Percentiles rank a stretch among this genome's conserved stretches.
Evolutionary conservation across 2,888 invertebrate genomes (phyloP).

Genomic region (Tridacna gigas): DNA sequence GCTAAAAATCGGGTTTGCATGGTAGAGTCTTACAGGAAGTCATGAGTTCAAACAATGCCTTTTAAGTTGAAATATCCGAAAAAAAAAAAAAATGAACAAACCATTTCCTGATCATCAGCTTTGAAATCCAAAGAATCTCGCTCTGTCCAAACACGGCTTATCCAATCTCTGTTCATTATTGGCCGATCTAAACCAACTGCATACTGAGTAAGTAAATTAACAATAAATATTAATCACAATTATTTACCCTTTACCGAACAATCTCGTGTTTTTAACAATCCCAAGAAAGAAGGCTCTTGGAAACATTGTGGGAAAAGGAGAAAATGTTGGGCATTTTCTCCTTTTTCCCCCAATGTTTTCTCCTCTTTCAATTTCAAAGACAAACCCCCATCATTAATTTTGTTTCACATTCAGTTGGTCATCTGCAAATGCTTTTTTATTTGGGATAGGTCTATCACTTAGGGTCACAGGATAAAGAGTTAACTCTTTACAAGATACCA

Average conservation of each 20-base stretch:
- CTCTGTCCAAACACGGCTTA: slow-evolving; percentile 93
- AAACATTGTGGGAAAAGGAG: background rate
- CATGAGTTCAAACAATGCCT: background rate
- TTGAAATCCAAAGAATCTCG: slow-evolving; percentile 88
- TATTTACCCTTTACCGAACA: background rate
- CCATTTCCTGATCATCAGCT: slow-evolving; percentile 89
- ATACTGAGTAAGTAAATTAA: slow-evolving; percentile 86
- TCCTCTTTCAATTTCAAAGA: background rate
- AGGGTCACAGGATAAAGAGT: background rate
- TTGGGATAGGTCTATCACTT: background rate
- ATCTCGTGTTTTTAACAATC: too few species aligned
- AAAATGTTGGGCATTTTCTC: background rate
- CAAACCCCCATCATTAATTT: background rate
- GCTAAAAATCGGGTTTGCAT: too few species aligned
- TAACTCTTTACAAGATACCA: background rate
- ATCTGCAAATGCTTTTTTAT: background rate
- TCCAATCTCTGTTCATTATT: slow-evolving; percentile 95
- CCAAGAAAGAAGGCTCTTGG: background rate
- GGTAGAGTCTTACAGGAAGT: too few species aligned
- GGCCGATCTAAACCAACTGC: slow-evolving; percentile 95
- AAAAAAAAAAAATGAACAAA: slow-evolving; percentile 75
- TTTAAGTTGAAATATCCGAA: background rate
- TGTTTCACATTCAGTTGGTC: background rate
- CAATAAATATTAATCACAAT: background rate
- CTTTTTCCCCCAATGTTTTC: background rate